phyloP scores from a whole-genome alignment of 2,113 vertebrate genomes.

The Diphyllodes magnificus region DNA sequence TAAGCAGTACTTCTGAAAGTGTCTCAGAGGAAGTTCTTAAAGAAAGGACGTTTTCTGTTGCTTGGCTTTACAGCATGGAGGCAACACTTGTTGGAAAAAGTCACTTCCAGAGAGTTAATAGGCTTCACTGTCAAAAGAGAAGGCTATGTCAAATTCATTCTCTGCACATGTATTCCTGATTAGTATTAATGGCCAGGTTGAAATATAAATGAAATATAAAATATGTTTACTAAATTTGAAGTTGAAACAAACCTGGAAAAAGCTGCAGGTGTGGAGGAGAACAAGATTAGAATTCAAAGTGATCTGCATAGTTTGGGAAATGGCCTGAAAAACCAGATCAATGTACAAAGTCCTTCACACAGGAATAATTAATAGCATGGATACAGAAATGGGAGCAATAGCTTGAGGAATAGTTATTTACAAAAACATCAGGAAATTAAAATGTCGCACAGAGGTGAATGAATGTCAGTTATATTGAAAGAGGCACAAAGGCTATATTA shows the following conservation, averaged over 20 bases:
- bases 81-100: neutral
- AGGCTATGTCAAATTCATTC: neutral
- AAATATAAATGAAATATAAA: neutral
- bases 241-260: neutral
- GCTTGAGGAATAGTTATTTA: neutral
- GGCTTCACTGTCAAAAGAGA: neutral
- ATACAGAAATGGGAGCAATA: neutral
- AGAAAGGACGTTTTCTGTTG: neutral
- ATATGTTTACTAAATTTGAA: neutral
- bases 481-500: neutral
- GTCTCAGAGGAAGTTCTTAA: neutral
- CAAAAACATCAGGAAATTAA: neutral
- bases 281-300: neutral
- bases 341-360: fast-evolving
- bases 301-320: neutral
- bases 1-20: neutral
- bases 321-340: neutral
- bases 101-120: neutral
- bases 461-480: neutral
- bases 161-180: neutral
- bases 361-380: neutral
- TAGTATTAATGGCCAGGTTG: neutral
- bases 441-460: neutral
- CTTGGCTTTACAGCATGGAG: neutral
- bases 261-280: neutral